Percentiles rank a stretch among this genome's conserved stretches.
Evolutionary conservation across 2,797 vertebrate species (phyloP).

Genomic region (Lateolabrax maculatus): DNA sequence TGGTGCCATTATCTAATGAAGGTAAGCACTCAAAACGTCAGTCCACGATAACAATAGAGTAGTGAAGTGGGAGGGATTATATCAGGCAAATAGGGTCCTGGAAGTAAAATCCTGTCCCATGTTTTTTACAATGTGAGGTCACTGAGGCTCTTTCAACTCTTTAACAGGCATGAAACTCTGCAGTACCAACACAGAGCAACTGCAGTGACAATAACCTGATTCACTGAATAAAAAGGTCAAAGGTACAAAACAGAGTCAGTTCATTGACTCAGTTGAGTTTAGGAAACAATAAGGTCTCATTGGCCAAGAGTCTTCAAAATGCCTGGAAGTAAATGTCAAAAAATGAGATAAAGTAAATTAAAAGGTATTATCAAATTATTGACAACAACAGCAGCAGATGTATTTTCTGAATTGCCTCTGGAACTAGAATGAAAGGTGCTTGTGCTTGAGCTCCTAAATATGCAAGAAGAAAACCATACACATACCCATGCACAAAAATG

Average conservation of each 20-base stretch:
- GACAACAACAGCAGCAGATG: not conserved
- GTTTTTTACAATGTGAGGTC: not conserved
- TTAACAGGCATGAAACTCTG: not conserved
- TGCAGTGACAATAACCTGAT: not conserved
- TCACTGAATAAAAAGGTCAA: not conserved
- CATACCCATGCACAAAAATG: not conserved
- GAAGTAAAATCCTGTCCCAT: constrained; percentile 5
- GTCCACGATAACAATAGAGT: constrained; percentile 43
- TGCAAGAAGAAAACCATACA: not conserved
- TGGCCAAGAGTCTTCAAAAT: not conserved
- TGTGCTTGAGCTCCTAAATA: not conserved
- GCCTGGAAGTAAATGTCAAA: not conserved
- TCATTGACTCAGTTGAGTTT: not conserved
- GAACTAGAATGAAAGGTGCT: not conserved
- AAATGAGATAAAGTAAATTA: not conserved
- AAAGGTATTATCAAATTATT: not conserved
- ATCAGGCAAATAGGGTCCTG: constrained; percentile 7
- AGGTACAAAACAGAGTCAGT: not conserved
- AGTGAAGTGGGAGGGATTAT: constrained; percentile 63
- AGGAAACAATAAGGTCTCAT: not conserved
- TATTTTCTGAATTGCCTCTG: not conserved
- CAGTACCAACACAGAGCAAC: not conserved
- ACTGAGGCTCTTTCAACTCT: constrained; percentile 3
- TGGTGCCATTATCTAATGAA: constrained; percentile 77
- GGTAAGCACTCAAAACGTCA: constrained; percentile 49